Percentiles rank a stretch among this genome's conserved stretches.
Conservation (phyloP, 2,113 vertebrate genomes). For the Nyctibius bracteatus region DNA sequence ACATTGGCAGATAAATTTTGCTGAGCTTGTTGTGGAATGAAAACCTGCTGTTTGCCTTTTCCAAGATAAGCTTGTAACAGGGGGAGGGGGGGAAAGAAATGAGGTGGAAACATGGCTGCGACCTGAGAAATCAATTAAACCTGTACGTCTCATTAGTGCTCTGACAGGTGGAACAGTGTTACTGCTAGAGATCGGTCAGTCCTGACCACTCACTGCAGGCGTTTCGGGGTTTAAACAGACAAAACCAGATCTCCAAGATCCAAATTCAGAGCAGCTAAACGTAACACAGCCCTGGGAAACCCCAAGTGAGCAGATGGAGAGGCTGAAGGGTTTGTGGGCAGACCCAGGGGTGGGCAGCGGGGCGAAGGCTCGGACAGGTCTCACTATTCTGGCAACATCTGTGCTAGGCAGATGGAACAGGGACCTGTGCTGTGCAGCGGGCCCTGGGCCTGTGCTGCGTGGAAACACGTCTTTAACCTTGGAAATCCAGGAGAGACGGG, state of each 20-base stretch:
- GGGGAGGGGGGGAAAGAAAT: background rate
- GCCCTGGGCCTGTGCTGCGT: background rate
- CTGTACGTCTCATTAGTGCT: background rate
- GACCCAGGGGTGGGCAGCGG: background rate
- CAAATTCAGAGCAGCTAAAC: background rate
- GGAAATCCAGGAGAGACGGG: background rate
- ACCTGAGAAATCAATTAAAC: background rate
- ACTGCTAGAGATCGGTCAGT: background rate
- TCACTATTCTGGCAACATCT: background rate
- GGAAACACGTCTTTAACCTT: background rate
- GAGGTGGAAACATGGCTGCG: background rate
- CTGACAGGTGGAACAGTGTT: background rate
- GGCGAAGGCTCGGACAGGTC: background rate
- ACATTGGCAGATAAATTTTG: background rate
- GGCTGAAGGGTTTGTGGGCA: background rate
- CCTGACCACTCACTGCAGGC: background rate
- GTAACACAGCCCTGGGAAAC: background rate
- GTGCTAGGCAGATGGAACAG: background rate
- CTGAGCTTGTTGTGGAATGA: background rate
- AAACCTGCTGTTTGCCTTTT: background rate
- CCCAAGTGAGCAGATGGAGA: background rate
- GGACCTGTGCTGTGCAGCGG: background rate
- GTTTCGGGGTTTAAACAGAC: background rate
- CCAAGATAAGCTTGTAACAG: rapidly evolving
- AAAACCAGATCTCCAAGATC: background rate